Evolutionary conservation across 2,797 vertebrate genomes (phyloP).

Genomic region (Siniperca scherzeri): DNA sequence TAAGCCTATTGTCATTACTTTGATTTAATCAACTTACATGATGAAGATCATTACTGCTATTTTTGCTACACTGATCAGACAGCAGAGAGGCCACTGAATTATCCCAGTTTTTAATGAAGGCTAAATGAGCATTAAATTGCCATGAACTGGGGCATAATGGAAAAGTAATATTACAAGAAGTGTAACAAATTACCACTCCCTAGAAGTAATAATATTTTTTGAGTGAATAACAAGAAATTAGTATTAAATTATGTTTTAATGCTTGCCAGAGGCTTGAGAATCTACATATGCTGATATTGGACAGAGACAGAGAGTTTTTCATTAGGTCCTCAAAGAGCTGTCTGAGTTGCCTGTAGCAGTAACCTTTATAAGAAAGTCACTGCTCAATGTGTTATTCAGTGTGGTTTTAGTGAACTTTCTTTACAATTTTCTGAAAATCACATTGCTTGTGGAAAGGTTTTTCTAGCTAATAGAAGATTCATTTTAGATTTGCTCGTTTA

Average conservation of each 20-base stretch:
- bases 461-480: background rate
- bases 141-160: background rate
- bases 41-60: background rate
- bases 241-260: slow-evolving; percentile 46
- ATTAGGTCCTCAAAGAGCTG: slow-evolving; percentile 53
- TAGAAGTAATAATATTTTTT: slow-evolving; percentile 36
- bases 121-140: slow-evolving; percentile 38
- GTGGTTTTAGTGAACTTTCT: slow-evolving; percentile 21
- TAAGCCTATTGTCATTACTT: background rate
- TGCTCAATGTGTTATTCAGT: slow-evolving; percentile 1
- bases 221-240: slow-evolving; percentile 52
- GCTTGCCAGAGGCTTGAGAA: slow-evolving; percentile 31
- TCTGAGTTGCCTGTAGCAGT: slow-evolving; percentile 45
- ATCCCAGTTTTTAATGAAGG: slow-evolving; percentile 12
- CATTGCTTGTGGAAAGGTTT: slow-evolving; percentile 28
- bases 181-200: slow-evolving; percentile 32
- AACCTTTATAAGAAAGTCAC: slow-evolving; percentile 48
- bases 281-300: slow-evolving; percentile 42
- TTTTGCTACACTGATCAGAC: slow-evolving; percentile 3
- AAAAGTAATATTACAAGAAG: slow-evolving; percentile 29
- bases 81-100: background rate
- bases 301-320: slow-evolving; percentile 41
- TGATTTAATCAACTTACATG: background rate
- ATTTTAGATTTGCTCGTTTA: slow-evolving; percentile 5
- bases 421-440: slow-evolving; percentile 5